Conservation (phyloP, 2,113 vertebrate species). For the Phodopus roborovskii region DNA sequence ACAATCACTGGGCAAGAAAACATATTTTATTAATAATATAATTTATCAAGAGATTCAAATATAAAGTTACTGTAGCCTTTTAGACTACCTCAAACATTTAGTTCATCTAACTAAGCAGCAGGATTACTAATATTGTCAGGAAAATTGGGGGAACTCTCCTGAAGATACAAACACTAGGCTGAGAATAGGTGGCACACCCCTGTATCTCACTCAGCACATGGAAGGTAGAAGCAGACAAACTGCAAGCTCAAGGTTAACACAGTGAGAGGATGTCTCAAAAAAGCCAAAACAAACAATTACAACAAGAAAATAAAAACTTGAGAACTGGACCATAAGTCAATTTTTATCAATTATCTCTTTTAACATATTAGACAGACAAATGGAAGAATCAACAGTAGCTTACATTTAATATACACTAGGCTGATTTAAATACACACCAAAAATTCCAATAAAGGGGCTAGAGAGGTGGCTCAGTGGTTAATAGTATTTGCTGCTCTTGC, state of each 20-base stretch:
- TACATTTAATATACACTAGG: conserved; percentile 10
- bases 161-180: not conserved
- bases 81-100: conserved; percentile 32
- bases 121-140: conserved; percentile 27
- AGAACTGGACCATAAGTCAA: conserved; percentile 26
- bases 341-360: conserved; percentile 22
- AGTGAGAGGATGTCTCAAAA: not conserved
- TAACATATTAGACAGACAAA: not conserved
- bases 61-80: conserved; percentile 63
- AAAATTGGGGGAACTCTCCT: not conserved
- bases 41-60: conserved; percentile 45
- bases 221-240: not conserved
- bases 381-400: conserved; percentile 22
- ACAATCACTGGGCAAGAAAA: conserved; percentile 10
- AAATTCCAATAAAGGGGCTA: not conserved
- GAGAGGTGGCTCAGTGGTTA: not conserved
- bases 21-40: conserved; percentile 31
- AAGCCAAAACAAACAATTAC: not conserved
- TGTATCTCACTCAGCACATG: not conserved
- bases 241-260: not conserved
- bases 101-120: not conserved
- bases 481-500: not conserved
- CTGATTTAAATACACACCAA: conserved; percentile 47
- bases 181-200: not conserved
- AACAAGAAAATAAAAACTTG: not conserved